Percentiles rank a stretch among this genome's conserved stretches.
Evolutionary conservation across 2,113 vertebrate species (phyloP).

Genomic region (Strix aluco): DNA sequence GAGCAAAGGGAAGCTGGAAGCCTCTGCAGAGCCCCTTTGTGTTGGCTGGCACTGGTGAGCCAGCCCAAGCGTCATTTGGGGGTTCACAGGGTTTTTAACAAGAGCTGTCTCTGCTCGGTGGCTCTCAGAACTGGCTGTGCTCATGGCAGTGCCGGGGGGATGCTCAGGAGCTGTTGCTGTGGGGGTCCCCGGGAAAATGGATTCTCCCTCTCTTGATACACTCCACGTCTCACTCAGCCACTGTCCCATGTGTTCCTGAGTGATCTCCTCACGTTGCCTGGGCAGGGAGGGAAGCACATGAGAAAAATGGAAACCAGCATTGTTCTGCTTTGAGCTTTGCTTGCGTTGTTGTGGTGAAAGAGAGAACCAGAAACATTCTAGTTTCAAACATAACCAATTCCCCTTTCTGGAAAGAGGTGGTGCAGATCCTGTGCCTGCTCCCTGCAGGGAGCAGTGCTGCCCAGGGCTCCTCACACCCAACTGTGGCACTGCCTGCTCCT

Average conservation of each 20-base stretch:
- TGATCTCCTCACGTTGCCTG: background rate
- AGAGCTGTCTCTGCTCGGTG: background rate
- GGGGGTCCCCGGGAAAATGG: background rate
- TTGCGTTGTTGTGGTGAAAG: background rate
- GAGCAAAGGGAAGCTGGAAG: background rate
- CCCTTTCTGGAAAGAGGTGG: fast-evolving
- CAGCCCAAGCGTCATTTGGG: background rate
- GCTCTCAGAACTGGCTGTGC: background rate
- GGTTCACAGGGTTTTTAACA: background rate
- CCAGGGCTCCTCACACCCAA: fast-evolving
- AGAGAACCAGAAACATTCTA: background rate
- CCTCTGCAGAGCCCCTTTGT: background rate
- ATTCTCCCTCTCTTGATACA: background rate
- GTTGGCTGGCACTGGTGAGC: background rate
- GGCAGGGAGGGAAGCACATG: background rate
- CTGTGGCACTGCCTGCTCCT: background rate
- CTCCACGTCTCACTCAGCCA: fast-evolving
- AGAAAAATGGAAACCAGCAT: background rate
- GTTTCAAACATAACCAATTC: background rate
- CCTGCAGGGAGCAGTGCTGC: background rate
- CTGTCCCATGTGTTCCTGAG: fast-evolving
- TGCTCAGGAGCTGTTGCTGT: background rate
- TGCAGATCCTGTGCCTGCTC: background rate
- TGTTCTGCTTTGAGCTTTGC: background rate
- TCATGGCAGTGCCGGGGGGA: background rate